Conservation (phyloP, 2,888 invertebrate species). For the Pardosa pseudoannulata region DNA sequence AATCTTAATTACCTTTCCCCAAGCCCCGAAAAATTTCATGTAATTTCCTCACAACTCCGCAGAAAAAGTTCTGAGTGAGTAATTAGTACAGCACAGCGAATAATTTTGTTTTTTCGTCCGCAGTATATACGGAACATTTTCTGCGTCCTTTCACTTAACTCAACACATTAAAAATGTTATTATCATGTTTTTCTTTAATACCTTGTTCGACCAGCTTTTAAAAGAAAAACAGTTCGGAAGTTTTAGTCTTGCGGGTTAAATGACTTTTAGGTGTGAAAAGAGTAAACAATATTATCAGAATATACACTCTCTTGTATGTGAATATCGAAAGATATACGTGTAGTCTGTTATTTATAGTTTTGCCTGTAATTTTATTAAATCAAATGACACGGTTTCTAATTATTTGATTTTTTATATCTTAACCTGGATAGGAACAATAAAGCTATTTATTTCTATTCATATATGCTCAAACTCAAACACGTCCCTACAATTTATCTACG, state of each 20-base stretch:
- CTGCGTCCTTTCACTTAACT: slow-evolving; percentile 20
- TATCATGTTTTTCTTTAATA: slow-evolving; percentile 31
- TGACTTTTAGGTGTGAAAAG: background rate
- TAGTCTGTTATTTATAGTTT: too few species aligned
- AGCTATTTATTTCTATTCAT: too few species aligned
- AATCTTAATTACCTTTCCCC: slow-evolving; percentile 36
- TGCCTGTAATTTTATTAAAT: too few species aligned
- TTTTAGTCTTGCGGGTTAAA: background rate
- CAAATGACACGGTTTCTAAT: too few species aligned
- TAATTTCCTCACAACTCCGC: slow-evolving; percentile 23
- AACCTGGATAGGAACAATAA: too few species aligned
- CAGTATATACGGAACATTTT: slow-evolving; percentile 14
- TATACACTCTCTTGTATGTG: too few species aligned
- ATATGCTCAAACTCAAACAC: too few species aligned
- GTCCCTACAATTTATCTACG: too few species aligned
- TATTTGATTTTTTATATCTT: too few species aligned
- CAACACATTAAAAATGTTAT: slow-evolving; percentile 46
- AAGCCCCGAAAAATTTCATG: slow-evolving; percentile 18
- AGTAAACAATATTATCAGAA: too few species aligned
- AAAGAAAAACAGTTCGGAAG: slow-evolving; percentile 20
- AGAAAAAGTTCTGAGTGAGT: background rate
- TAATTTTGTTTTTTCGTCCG: background rate
- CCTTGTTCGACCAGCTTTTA: background rate
- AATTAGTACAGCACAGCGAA: slow-evolving; percentile 27
- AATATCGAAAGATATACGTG: too few species aligned